These are phyloP conservation scores for Thermophis baileyi DNA, from an alignment of 2,113 vertebrate genomes.

Conservation along the genomic window DNA sequence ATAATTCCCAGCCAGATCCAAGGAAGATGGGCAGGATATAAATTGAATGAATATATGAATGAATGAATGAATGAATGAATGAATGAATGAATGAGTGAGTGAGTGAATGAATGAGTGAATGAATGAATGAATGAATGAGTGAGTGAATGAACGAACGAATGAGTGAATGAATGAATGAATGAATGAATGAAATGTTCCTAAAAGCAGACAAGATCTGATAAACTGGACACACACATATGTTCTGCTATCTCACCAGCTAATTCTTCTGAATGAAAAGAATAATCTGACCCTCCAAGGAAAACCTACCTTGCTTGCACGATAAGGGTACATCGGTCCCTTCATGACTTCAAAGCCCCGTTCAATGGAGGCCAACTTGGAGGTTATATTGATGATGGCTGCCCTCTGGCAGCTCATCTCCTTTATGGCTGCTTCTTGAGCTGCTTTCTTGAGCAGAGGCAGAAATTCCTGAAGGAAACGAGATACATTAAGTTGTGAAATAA, in stretches of 20 bases:
- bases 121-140: too few species aligned
- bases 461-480: constrained; percentile 37
- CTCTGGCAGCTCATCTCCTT: constrained; percentile 43
- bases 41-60: too few species aligned
- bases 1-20: not conserved
- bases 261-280: not conserved
- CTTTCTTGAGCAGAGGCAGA: constrained; percentile 47
- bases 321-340: constrained; percentile 30
- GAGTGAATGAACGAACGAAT: too few species aligned
- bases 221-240: not conserved
- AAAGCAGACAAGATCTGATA: not conserved
- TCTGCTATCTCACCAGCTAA: not conserved
- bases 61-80: too few species aligned
- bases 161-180: too few species aligned
- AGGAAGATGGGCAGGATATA: too few species aligned
- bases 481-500: not conserved
- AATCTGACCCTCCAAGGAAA: not conserved
- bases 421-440: fast-evolving
- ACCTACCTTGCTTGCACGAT: constrained; percentile 57
- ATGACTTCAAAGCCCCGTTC: constrained; percentile 2
- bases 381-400: constrained; percentile 28
- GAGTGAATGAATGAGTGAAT: too few species aligned
- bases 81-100: too few species aligned
- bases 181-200: not conserved
- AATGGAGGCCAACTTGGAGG: constrained; percentile 44